Conservation (phyloP, 37 sponge, comb jelly and placozoan genomes). For the Beroe forskalii region DNA sequence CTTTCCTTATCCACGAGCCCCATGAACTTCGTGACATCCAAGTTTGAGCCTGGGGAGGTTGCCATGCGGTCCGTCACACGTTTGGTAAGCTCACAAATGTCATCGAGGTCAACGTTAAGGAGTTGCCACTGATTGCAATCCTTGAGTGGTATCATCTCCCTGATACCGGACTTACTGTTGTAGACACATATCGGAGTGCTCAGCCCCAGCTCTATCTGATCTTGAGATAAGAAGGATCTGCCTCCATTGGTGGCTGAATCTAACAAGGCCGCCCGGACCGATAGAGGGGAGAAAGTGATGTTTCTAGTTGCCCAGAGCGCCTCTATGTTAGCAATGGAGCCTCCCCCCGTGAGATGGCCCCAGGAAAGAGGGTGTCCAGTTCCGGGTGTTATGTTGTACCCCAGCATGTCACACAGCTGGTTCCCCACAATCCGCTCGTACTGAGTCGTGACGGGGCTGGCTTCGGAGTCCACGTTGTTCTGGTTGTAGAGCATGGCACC, state of each 20-base stretch:
- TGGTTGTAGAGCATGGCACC: constrained; percentile 61
- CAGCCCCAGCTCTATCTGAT: neutral
- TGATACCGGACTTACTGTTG: neutral
- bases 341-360: constrained; percentile 65
- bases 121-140: constrained; percentile 2
- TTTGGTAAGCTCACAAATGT: neutral
- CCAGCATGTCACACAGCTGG: constrained; percentile 65
- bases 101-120: constrained; percentile 13
- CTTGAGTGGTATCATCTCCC: neutral
- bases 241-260: neutral
- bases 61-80: neutral
- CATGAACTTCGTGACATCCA: neutral
- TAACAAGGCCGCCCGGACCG: neutral
- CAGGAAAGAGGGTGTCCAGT: neutral
- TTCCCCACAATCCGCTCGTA: constrained; percentile 21
- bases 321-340: constrained; percentile 62
- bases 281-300: constrained; percentile 31
- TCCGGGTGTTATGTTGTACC: constrained; percentile 7
- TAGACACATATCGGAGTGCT: neutral
- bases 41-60: neutral
- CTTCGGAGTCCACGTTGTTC: constrained; percentile 64
- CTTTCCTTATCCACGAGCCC: neutral
- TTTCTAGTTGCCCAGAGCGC: constrained; percentile 65
- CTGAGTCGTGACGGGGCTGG: constrained; percentile 31
- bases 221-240: neutral